phyloP scores from a whole-genome alignment of 2,888 invertebrate genomes.

The Lepidonotus clava region DNA sequence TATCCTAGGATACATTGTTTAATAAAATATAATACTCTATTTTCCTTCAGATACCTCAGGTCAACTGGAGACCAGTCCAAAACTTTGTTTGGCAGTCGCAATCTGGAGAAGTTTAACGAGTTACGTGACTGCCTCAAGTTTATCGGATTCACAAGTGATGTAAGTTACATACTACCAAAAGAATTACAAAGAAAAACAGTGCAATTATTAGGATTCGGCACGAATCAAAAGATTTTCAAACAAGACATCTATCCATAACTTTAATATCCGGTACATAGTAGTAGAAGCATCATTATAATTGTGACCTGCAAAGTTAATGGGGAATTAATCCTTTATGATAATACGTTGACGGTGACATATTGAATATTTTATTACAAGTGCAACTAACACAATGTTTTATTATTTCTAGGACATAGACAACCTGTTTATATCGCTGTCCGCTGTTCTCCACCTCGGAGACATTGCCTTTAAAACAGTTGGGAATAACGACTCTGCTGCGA shows the following conservation, averaged over 20 bases:
- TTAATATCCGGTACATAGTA: too few relatives aligned
- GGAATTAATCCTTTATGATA: too few relatives aligned
- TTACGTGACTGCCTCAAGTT: conserved; percentile 47
- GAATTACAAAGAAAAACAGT: too few relatives aligned
- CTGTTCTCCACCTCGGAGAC: conserved; percentile 62
- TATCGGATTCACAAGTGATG: conserved; percentile 62
- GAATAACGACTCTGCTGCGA: conserved; percentile 58
- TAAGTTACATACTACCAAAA: too few relatives aligned
- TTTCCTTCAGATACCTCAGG: conserved; percentile 12
- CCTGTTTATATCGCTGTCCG: conserved; percentile 58
- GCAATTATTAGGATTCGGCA: too few relatives aligned
- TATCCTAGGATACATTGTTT: background rate
- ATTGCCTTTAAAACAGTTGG: conserved; percentile 58
- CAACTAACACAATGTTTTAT: conserved; percentile 34
- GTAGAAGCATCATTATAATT: too few relatives aligned
- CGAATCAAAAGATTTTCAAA: too few relatives aligned
- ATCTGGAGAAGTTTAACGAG: conserved; percentile 42
- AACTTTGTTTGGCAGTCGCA: background rate
- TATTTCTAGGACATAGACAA: conserved; percentile 59
- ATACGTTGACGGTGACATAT: too few relatives aligned
- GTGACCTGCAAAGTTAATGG: too few relatives aligned
- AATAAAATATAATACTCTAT: too few relatives aligned
- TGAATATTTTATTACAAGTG: too few relatives aligned
- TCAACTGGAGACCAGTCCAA: conserved; percentile 11
- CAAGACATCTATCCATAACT: too few relatives aligned